Percentiles rank a stretch among this genome's conserved stretches.
Conservation (phyloP, 2,113 vertebrate species). For the Gymnobelideus leadbeateri region DNA sequence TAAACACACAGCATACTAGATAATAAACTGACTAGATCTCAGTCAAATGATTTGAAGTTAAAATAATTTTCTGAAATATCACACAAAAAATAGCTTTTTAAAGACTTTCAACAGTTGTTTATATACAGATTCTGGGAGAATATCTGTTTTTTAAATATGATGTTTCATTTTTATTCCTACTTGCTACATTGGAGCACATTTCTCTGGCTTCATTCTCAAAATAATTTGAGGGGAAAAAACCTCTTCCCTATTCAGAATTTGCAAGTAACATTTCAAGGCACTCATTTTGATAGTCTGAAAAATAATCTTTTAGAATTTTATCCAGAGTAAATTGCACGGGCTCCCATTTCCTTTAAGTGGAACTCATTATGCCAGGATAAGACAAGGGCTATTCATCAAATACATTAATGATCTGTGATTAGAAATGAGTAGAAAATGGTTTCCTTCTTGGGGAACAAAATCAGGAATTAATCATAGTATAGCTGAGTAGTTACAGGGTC, state of each 20-base stretch:
- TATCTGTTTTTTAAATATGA: slow-evolving; percentile 28
- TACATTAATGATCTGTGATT: slow-evolving; percentile 65
- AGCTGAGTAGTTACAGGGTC: slow-evolving; percentile 54
- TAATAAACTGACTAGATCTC: background rate
- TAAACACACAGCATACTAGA: background rate
- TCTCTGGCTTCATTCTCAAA: slow-evolving; percentile 36
- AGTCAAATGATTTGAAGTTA: background rate
- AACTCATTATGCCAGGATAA: slow-evolving; percentile 48
- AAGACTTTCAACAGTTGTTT: background rate
- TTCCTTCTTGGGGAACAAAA: slow-evolving; percentile 46
- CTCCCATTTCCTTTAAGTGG: slow-evolving; percentile 54
- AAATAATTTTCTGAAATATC: slow-evolving; percentile 37
- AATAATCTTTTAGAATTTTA: slow-evolving; percentile 44
- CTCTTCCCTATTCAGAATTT: slow-evolving; percentile 4
- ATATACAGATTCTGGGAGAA: background rate
- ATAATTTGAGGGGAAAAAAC: slow-evolving; percentile 12
- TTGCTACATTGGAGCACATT: slow-evolving; percentile 31
- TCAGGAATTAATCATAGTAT: slow-evolving; percentile 61
- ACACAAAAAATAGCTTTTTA: background rate
- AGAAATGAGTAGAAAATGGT: slow-evolving; percentile 59
- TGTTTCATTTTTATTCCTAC: slow-evolving; percentile 21
- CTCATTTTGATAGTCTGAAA: background rate
- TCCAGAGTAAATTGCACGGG: slow-evolving; percentile 42
- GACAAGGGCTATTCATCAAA: slow-evolving; percentile 46
- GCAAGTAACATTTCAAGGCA: background rate